phyloP scores from a whole-genome alignment of 2,888 invertebrate genomes.

The Chouioia cunea region DNA sequence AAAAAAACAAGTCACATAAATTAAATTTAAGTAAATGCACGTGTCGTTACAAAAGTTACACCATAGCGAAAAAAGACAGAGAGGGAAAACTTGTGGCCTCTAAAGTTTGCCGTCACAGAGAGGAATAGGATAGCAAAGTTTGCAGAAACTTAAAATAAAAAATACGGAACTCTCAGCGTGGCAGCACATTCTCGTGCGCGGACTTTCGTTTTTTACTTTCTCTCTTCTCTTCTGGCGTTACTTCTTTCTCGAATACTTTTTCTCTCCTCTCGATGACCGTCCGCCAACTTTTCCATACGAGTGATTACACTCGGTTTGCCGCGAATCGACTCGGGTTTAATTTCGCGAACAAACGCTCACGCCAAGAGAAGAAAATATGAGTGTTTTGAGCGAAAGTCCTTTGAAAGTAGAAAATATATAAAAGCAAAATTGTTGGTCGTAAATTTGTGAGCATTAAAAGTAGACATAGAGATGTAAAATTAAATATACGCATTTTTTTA shows the following conservation, averaged over 20 bases:
- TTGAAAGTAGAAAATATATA: no score
- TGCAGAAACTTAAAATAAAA: conserved; percentile 32
- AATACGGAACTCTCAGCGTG: conserved; percentile 7
- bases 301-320: conserved; percentile 53
- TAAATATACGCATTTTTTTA: no score
- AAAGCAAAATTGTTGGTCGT: no score
- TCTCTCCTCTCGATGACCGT: conserved; percentile 25
- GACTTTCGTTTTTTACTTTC: conserved; percentile 11
- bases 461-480: no score
- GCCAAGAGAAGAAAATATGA: not conserved
- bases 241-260: conserved; percentile 2
- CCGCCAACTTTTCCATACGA: conserved; percentile 55
- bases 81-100: not conserved
- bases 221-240: not conserved
- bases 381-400: not conserved
- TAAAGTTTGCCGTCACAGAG: conserved; percentile 20
- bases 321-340: conserved; percentile 42
- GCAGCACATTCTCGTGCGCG: conserved; percentile 17
- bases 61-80: not conserved
- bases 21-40: no score
- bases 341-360: conserved; percentile 32
- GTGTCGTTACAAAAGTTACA: not conserved
- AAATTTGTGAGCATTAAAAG: no score
- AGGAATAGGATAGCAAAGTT: conserved; percentile 25
- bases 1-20: no score